Evolutionary conservation across 2,888 invertebrate species (phyloP).

Genomic region (Carcina quercana): DNA sequence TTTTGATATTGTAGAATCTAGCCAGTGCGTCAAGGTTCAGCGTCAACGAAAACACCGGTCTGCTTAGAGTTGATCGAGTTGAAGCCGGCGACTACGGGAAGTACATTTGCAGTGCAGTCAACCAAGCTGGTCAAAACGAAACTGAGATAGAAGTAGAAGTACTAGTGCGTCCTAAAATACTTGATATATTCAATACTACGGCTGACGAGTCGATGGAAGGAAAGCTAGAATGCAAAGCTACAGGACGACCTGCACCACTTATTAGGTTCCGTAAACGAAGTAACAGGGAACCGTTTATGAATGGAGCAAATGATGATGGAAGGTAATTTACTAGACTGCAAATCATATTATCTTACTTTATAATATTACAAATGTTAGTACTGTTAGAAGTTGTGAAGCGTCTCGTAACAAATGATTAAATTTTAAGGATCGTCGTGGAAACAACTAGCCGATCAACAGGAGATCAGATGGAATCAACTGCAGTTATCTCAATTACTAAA

Average conservation of each 20-base stretch:
- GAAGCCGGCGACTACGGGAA: conserved; percentile 85
- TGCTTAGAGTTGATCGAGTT: conserved; percentile 82
- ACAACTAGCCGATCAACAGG: conserved; percentile 63
- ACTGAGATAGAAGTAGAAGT: conserved; percentile 80
- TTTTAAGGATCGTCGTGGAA: conserved; percentile 76
- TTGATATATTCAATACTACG: conserved; percentile 83
- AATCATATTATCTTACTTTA: too few relatives aligned
- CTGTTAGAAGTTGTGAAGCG: too few relatives aligned
- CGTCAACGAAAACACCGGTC: conserved; percentile 81
- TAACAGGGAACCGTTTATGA: conserved; percentile 74
- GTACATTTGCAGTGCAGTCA: conserved; percentile 87
- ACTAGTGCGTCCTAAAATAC: conserved; percentile 86
- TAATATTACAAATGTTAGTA: not conserved
- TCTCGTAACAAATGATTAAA: too few relatives aligned
- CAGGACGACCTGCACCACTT: conserved; percentile 86
- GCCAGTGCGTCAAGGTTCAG: conserved; percentile 76
- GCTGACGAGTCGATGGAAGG: conserved; percentile 76
- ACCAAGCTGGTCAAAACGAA: conserved; percentile 83
- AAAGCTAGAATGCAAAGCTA: conserved; percentile 83
- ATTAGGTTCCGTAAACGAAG: conserved; percentile 88
- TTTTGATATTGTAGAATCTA: conserved; percentile 76
- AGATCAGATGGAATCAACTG: conserved; percentile 71
- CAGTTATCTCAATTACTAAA: conserved; percentile 79
- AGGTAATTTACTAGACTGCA: too few relatives aligned
- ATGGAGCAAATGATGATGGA: conserved; percentile 78